Evolutionary conservation across 2,113 vertebrate genomes (phyloP).

Genomic region (Naja naja): DNA sequence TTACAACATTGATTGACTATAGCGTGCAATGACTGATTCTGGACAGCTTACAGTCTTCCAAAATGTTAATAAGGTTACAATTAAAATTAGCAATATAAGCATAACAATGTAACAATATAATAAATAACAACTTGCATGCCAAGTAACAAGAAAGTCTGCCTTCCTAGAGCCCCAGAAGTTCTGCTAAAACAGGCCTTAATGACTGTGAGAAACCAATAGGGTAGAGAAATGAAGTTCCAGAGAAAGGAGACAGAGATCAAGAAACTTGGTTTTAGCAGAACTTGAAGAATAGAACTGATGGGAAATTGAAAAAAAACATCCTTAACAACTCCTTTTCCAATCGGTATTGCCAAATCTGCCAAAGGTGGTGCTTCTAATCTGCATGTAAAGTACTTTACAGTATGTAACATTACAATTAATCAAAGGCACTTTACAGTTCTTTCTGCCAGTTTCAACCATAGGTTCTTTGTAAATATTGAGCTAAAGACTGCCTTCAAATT

Average conservation of each 20-base stretch:
- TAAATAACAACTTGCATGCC: background rate
- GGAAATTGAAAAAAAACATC: background rate
- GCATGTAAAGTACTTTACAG: background rate
- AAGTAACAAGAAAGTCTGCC: background rate
- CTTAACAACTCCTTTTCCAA: background rate
- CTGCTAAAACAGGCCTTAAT: background rate
- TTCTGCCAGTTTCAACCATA: background rate
- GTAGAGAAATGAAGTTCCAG: background rate
- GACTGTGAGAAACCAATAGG: background rate
- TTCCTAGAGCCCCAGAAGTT: background rate
- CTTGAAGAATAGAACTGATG: background rate
- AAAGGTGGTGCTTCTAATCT: background rate
- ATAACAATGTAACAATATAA: background rate
- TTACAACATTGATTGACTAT: background rate
- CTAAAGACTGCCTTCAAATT: background rate
- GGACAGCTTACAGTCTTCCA: background rate
- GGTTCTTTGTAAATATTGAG: background rate
- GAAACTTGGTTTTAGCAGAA: background rate
- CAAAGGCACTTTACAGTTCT: background rate
- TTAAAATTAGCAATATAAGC: background rate
- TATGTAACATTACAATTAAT: background rate
- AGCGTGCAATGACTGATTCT: background rate
- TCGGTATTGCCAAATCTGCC: background rate
- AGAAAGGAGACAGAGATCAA: background rate
- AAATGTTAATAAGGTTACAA: background rate